Evolutionary conservation across 1,140 invertebrate species (phyloP).

Genomic region (Hylaeus anthracinus): DNA sequence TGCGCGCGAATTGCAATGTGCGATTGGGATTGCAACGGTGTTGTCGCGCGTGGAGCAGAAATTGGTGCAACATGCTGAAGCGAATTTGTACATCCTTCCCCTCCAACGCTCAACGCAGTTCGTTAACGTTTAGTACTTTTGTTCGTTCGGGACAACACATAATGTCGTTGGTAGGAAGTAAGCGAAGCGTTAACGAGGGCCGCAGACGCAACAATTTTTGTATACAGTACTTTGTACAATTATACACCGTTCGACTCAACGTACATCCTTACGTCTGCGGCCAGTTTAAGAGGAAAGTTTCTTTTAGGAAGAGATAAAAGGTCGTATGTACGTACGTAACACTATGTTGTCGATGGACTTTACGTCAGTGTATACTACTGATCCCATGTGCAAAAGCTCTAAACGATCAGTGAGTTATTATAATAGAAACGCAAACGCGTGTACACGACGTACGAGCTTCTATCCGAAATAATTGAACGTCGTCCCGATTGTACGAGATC

Average conservation of each 20-base stretch:
- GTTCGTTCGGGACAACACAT: not conserved
- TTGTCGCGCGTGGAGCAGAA: not conserved
- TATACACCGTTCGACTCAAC: too few relatives aligned
- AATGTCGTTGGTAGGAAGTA: not conserved
- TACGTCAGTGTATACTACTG: too few relatives aligned
- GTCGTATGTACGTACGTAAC: not conserved
- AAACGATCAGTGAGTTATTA: not conserved
- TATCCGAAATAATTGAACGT: not conserved
- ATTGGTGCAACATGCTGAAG: conserved; percentile 29
- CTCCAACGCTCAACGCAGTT: too few relatives aligned
- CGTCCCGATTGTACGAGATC: too few relatives aligned
- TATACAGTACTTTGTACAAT: too few relatives aligned
- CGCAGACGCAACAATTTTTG: too few relatives aligned
- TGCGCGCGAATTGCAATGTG: conserved; percentile 21
- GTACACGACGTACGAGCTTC: conserved; percentile 13
- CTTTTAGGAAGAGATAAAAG: conserved; percentile 6
- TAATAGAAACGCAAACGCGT: too few relatives aligned
- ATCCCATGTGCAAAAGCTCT: not conserved
- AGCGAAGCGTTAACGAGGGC: conserved; percentile 16
- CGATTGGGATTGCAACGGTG: conserved; percentile 8
- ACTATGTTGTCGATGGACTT: not conserved
- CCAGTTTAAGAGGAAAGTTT: not conserved
- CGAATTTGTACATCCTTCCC: not conserved
- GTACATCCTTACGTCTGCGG: too few relatives aligned
- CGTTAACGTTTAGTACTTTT: not conserved